A percentile compares a stretch with the other conserved stretches of the same genome.
Evolutionary conservation across 1,140 invertebrate genomes (phyloP).

Genomic region (Maniola jurtina): DNA sequence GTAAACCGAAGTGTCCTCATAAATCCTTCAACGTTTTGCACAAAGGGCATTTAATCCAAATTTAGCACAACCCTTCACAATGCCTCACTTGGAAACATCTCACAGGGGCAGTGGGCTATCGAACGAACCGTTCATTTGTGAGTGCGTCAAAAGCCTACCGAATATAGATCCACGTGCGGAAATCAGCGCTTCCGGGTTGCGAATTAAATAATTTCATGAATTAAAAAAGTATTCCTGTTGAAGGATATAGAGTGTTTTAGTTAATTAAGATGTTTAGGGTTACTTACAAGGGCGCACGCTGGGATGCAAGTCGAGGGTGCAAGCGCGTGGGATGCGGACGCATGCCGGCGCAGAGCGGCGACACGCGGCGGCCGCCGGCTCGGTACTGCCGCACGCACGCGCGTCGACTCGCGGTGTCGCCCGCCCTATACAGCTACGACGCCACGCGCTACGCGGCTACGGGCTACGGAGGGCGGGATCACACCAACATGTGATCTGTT

Average conservation of each 20-base stretch:
- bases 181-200: slow-evolving; percentile 42
- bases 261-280: slow-evolving; percentile 16
- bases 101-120: slow-evolving; percentile 78
- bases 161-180: slow-evolving; percentile 68
- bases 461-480: slow-evolving; percentile 50
- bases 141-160: slow-evolving; percentile 56
- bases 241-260: background rate
- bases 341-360: slow-evolving; percentile 59
- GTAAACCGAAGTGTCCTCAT: slow-evolving; percentile 11
- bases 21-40: slow-evolving; percentile 7
- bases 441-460: slow-evolving; percentile 50
- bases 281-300: slow-evolving; percentile 75
- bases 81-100: slow-evolving; percentile 61
- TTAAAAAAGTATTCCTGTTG: slow-evolving; percentile 36
- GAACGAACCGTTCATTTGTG: slow-evolving; percentile 73
- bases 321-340: slow-evolving; percentile 31
- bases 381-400: slow-evolving; percentile 61
- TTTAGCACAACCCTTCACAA: slow-evolving; percentile 67
- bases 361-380: slow-evolving; percentile 55
- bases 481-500: slow-evolving; percentile 31
- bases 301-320: slow-evolving; percentile 38
- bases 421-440: slow-evolving; percentile 7
- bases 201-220: slow-evolving; percentile 38
- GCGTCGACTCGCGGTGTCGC: slow-evolving; percentile 31
- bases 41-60: slow-evolving; percentile 49